A percentile compares a stretch with the other conserved stretches of the same genome.
Conservation (phyloP, 2,113 vertebrate species). For the Tretioscincus oriximinensis region DNA sequence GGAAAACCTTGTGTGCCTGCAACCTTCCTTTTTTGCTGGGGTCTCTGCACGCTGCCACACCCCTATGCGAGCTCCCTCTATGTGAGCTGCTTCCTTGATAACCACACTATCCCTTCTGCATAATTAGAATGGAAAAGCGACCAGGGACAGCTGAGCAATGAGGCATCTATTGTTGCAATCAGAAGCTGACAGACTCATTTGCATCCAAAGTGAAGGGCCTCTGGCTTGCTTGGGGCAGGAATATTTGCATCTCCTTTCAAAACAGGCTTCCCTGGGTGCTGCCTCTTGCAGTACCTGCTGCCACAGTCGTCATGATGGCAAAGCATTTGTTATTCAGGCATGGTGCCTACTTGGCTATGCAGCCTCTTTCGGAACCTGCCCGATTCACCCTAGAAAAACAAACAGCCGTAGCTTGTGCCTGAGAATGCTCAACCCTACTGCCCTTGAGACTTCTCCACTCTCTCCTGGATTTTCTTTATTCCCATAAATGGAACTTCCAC, state of each 20-base stretch:
- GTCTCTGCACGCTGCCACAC: too few relatives aligned
- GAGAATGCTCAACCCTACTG: not conserved
- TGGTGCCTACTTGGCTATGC: too few relatives aligned
- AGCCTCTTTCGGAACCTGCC: not conserved
- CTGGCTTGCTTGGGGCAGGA: not conserved
- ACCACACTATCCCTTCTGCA: not conserved
- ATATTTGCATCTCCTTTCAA: slow-evolving; percentile 17
- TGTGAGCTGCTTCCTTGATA: too few relatives aligned
- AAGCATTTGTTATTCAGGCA: not conserved
- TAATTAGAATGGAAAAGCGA: not conserved
- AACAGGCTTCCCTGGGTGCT: not conserved
- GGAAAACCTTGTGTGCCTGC: too few relatives aligned
- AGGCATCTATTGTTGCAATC: not conserved
- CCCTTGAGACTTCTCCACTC: slow-evolving; percentile 41
- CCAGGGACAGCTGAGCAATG: rapidly evolving
- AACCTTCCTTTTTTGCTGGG: too few relatives aligned
- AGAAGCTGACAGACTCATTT: not conserved
- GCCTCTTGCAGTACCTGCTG: slow-evolving; percentile 1
- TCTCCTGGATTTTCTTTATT: slow-evolving; percentile 38
- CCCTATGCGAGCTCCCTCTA: too few relatives aligned
- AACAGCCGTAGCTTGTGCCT: rapidly evolving
- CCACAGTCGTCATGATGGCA: not conserved
- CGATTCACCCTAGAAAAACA: not conserved
- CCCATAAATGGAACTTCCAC: slow-evolving; percentile 11
- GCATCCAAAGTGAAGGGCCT: slow-evolving; percentile 16